Evolutionary conservation across 2,888 invertebrate genomes (phyloP), one percentile per base, ranked within the genome.

Genomic region (Cotesia congregata): DNA sequence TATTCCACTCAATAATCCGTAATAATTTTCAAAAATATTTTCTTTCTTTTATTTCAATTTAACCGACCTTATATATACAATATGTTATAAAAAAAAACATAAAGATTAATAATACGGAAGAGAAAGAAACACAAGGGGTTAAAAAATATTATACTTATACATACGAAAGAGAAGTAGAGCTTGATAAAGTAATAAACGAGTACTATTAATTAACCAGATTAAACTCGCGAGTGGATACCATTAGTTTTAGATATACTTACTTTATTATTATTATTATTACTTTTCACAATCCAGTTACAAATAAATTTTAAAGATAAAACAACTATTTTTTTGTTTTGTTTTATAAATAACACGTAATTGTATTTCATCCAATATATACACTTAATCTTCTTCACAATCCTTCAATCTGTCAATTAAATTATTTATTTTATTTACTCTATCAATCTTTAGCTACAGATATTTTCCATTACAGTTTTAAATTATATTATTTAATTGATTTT

Each of bases 161-260:
- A 82, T 75, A 74, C 78, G 81, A 30, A 30, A 50, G 9, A 50
- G 50, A 12, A 50, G 50, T 50, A 50, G 50, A 50, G 12, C 50
- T 12, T 7, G 12, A 50, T 50, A 50, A 50, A 50, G 83, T 85
- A 86, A 86, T 86, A 83, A 84, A 87, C 84, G 87, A 84, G 85
- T 82, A 83, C 85, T 85, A 86, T 87, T 87, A 87, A 86, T 87
- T 87, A 86, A 83, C 83, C 83, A 86, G 85, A 87, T 87, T 86
- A 86, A 86, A 86, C 83, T 84, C 83, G n/a, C 82, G 85, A 86
- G 85, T 85, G 83, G 82, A 81, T 82, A 78, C 85, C 84, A 83
- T 85, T 86, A 86, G 82, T 72, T 70, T 72, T 62, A 69, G 61
- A 75, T 74, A 72, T 62, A 72, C 78, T 61, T 50, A 76, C 77